These are phyloP conservation scores for Morone saxatilis DNA, from an alignment of 2,113 vertebrate genomes.

Conservation along the genomic window DNA sequence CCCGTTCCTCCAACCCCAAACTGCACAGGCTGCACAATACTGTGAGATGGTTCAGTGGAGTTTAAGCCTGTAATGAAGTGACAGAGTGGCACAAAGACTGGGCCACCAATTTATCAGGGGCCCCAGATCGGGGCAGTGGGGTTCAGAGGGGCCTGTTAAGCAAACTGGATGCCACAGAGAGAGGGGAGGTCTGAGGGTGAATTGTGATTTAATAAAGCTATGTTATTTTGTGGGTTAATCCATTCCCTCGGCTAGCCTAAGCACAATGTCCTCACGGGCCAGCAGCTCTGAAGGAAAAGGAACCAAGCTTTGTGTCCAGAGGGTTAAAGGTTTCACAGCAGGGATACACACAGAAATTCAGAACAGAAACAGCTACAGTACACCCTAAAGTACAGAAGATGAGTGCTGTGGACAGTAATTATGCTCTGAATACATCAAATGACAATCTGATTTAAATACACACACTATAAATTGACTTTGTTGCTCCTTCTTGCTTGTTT, in stretches of 20 bases:
- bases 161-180: conserved; percentile 57
- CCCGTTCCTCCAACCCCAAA: conserved; percentile 5
- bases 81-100: conserved; percentile 44
- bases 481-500: not conserved
- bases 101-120: conserved; percentile 62
- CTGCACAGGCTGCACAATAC: conserved; percentile 39
- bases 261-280: conserved; percentile 60
- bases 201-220: conserved; percentile 70
- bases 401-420: conserved; percentile 8
- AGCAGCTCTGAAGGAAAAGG: conserved; percentile 52
- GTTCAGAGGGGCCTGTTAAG: conserved; percentile 62
- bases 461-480: not conserved
- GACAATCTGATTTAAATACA: conserved; percentile 14
- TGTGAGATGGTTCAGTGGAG: conserved; percentile 60
- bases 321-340: conserved; percentile 36
- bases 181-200: conserved; percentile 36
- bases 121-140: conserved; percentile 55
- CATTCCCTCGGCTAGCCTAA: conserved; percentile 31
- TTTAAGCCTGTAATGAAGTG: conserved; percentile 49
- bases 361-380: conserved; percentile 5
- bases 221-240: conserved; percentile 76
- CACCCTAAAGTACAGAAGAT: not conserved
- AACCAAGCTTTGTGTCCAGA: conserved; percentile 30
- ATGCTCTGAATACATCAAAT: not conserved
- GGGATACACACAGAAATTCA: not conserved